These are phyloP conservation scores for Taphrorychus bicolor DNA, from an alignment of 2,888 invertebrate species.

Conservation along the genomic window DNA sequence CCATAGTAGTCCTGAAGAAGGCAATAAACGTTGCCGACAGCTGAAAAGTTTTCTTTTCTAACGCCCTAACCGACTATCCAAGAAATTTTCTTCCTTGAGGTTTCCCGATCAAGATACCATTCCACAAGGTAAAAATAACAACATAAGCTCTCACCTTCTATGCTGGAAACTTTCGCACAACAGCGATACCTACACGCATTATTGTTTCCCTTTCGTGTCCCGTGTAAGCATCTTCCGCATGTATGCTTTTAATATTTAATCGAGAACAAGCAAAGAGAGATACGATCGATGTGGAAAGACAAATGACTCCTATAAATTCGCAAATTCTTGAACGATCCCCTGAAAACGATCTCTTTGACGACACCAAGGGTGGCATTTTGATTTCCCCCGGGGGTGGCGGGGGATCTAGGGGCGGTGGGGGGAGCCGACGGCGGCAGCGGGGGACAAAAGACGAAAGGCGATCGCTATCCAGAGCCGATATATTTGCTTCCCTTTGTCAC, in stretches of 20 bases:
- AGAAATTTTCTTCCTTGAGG: too few species aligned
- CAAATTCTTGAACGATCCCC: slow-evolving; percentile 37
- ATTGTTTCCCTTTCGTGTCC: background rate
- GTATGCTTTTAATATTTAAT: slow-evolving; percentile 13
- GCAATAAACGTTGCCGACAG: too few species aligned
- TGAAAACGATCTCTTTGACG: slow-evolving; percentile 39
- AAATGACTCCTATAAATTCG: slow-evolving; percentile 38
- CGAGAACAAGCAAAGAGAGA: slow-evolving; percentile 15
- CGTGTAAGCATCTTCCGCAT: slow-evolving; percentile 5
- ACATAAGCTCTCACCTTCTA: too few species aligned
- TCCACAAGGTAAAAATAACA: too few species aligned
- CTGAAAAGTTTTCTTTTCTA: too few species aligned
- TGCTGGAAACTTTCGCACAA: background rate
- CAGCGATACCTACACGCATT: background rate
- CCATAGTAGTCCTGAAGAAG: too few species aligned
- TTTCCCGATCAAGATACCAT: too few species aligned
- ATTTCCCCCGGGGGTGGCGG: slow-evolving; percentile 37
- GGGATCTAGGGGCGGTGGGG: background rate
- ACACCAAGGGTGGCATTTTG: slow-evolving; percentile 41
- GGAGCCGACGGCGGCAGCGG: slow-evolving; percentile 10
- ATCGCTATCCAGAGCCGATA: slow-evolving; percentile 44
- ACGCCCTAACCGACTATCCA: too few species aligned
- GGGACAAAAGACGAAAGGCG: slow-evolving; percentile 45
- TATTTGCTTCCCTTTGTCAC: slow-evolving; percentile 51
- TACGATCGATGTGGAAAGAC: slow-evolving; percentile 32